Conservation (phyloP, 2,113 vertebrate species). For the Indicator maculatus region DNA sequence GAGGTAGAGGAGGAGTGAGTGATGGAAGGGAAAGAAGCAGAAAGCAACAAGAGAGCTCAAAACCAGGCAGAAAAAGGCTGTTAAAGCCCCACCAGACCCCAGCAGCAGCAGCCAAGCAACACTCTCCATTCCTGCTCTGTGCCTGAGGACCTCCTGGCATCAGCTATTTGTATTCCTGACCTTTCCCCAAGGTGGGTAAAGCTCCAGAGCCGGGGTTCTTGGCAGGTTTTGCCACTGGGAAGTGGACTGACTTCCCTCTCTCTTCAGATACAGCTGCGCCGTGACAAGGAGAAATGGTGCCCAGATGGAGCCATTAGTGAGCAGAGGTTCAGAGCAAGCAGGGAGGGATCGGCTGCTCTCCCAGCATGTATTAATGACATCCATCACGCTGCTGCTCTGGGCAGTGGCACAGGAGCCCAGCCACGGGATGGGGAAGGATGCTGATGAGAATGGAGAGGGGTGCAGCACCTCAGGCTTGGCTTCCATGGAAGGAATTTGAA, state of each 20-base stretch:
- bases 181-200: constrained; percentile 43
- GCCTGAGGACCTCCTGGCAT: constrained; percentile 10
- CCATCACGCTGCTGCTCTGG: neutral
- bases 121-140: neutral
- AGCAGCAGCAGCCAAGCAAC: neutral
- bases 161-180: constrained; percentile 13
- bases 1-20: neutral
- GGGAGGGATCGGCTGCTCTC: constrained; percentile 26
- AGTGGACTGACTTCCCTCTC: neutral
- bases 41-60: neutral
- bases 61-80: neutral
- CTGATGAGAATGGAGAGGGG: neutral
- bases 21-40: neutral
- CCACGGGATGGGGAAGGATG: neutral
- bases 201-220: neutral
- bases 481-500: neutral
- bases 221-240: neutral
- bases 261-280: neutral
- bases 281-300: constrained; percentile 62
- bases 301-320: constrained; percentile 59
- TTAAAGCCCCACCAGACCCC: neutral
- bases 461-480: fast-evolving
- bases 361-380: constrained; percentile 26
- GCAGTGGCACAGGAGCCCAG: neutral
- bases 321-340: constrained; percentile 49